Percentiles rank a stretch among this genome's conserved stretches.
phyloP scores from a whole-genome alignment of 2,113 vertebrate species.

The Dolichallabes microphthalmus region DNA sequence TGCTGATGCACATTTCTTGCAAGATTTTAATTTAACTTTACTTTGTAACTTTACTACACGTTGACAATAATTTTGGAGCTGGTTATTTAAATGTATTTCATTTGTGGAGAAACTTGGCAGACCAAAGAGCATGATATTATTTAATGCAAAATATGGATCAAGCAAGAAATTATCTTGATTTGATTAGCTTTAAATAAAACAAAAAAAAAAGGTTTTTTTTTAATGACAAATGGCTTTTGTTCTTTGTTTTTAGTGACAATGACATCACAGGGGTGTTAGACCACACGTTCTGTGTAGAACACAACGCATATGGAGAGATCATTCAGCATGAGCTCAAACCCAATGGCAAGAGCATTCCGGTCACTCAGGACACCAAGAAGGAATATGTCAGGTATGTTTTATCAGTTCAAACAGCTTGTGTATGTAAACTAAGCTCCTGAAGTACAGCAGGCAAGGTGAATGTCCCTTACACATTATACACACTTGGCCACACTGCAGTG shows the following conservation, averaged over 20 bases:
- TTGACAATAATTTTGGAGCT: neutral
- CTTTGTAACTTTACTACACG: neutral
- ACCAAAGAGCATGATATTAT: neutral
- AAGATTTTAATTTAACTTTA: no score
- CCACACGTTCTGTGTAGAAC: constrained; percentile 97
- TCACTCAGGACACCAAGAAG: constrained; percentile 96
- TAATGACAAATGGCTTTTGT: neutral
- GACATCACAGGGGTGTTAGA: constrained; percentile 98
- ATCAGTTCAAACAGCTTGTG: neutral
- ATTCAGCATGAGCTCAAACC: constrained; percentile 98
- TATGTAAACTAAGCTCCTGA: neutral
- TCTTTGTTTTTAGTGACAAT: constrained; percentile 80
- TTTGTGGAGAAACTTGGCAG: neutral
- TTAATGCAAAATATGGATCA: neutral
- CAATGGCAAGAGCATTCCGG: constrained; percentile 93
- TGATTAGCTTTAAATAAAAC: neutral
- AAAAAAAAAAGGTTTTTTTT: no score
- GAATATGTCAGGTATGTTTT: constrained; percentile 87
- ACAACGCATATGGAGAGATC: constrained; percentile 96
- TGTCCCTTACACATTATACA: neutral
- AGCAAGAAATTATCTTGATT: neutral
- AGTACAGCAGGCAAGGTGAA: neutral
- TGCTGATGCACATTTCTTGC: no score
- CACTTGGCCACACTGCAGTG: neutral
- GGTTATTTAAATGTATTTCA: neutral